Evolutionary conservation across 2,888 invertebrate species (phyloP).

Genomic region (Marronus borbonicus): DNA sequence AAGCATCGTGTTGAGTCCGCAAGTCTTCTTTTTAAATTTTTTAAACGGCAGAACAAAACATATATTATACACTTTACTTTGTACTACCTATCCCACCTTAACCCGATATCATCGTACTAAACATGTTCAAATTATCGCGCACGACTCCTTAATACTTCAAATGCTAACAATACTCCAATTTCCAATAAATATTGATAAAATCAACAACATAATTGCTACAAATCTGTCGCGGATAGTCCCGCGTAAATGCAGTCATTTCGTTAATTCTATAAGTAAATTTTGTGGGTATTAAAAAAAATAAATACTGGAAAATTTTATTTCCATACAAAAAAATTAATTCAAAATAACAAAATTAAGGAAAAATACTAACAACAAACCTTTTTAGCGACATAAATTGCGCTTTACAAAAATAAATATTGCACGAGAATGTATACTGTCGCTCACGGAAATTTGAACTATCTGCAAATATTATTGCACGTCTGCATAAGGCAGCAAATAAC

Average conservation of each 20-base stretch:
- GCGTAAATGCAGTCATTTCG: not conserved
- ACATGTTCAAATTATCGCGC: not conserved
- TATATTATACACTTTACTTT: not conserved
- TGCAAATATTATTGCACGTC: no score
- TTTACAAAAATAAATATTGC: no score
- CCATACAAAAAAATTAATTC: not conserved
- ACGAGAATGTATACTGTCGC: no score
- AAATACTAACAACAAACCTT: not conserved
- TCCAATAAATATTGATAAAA: not conserved
- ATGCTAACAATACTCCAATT: not conserved
- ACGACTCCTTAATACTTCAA: constrained; percentile 5
- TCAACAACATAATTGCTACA: not conserved
- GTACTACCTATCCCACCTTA: not conserved
- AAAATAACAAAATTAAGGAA: not conserved
- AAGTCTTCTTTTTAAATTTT: not conserved
- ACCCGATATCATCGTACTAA: not conserved
- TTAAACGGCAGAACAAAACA: not conserved
- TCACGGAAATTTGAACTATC: no score
- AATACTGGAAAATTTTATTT: not conserved
- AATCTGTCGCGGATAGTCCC: not conserved
- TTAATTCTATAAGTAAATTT: not conserved
- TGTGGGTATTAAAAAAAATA: not conserved
- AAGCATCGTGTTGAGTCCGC: not conserved
- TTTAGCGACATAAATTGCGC: not conserved
- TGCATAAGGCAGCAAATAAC: no score